Evolutionary conservation across 2,797 vertebrate genomes (phyloP), one percentile per base, ranked within the genome.

Genomic region (Potorous gilbertii): DNA sequence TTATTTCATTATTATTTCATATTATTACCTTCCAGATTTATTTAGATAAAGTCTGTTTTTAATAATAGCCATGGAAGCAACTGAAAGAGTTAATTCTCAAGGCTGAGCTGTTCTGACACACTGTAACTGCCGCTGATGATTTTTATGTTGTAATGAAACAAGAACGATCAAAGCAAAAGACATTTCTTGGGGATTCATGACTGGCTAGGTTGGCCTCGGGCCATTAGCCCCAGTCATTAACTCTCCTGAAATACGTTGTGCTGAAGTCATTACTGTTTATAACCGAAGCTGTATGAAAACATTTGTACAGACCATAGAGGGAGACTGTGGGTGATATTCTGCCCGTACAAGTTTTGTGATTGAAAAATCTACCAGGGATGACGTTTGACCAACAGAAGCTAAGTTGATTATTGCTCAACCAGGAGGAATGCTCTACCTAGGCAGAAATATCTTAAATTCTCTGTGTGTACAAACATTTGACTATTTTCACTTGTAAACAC

Each of bases 111-210:
- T 96, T 97, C 95, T 92, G 96, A 95, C 90, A 95, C 13, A 96
- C 90, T 96, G 46, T 96, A 98, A 98, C 97, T 97, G 97, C 94
- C 94, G 90, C 96, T 98, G 97, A 98, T 98, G 98, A 97, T 97
- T 98, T 98, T 96, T 98, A 96, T 97, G 97, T 97, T 97, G 97
- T 98, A 98, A 98, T 97, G 98, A 98, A 97, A 96, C 96, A 97
- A 98, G 97, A 98, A 98, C 97, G 97, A 98, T 98, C 97, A 96
- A 98, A 97, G 95, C 91, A 95, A 81, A 93, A 93, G 96, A 52
- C 90, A 96, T 98, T 98, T 98, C 97, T 98, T 91, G 94, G 96
- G 98, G 95, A 98, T 98, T 98, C 98, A 97, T 96, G 98, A 98
- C 93, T 98, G 97, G 81, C 94, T 98, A 97, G 66, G 90, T 98